Percentiles rank a stretch among this genome's conserved stretches.
phyloP scores from a whole-genome alignment of 1,140 invertebrate genomes.

The Zaprionus taronus region DNA sequence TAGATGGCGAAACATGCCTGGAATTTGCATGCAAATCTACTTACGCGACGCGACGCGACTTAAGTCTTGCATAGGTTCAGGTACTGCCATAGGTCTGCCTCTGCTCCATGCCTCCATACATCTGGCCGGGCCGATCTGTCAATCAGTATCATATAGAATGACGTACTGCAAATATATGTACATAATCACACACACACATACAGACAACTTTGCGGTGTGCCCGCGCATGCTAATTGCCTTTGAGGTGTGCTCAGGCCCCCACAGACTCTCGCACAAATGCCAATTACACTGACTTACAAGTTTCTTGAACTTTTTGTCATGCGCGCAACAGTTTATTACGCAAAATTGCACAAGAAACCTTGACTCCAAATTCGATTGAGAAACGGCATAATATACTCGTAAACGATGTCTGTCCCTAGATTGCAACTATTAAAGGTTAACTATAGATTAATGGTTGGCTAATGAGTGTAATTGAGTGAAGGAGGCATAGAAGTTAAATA shows the following conservation, averaged over 20 bases:
- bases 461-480: background rate
- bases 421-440: background rate
- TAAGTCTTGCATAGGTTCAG: slow-evolving; percentile 1
- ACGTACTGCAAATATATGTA: slow-evolving; percentile 32
- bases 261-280: background rate
- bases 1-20: slow-evolving; percentile 26
- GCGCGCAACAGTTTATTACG: background rate
- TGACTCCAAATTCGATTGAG: background rate
- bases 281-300: slow-evolving; percentile 9
- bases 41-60: slow-evolving; percentile 10
- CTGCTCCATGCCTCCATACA: background rate
- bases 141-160: slow-evolving; percentile 35
- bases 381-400: background rate
- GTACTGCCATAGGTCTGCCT: slow-evolving; percentile 7
- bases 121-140: slow-evolving; percentile 31
- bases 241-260: slow-evolving; percentile 30
- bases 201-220: slow-evolving; percentile 17
- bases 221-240: slow-evolving; percentile 38
- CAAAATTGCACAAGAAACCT: slow-evolving; percentile 7
- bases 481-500: background rate
- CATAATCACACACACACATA: slow-evolving; percentile 13
- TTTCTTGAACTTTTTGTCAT: slow-evolving; percentile 1
- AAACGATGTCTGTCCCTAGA: background rate
- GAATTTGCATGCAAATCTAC: slow-evolving; percentile 46
- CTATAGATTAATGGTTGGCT: too few species aligned